Conservation (phyloP, 2,113 vertebrate species). For the Petromus typicus region DNA sequence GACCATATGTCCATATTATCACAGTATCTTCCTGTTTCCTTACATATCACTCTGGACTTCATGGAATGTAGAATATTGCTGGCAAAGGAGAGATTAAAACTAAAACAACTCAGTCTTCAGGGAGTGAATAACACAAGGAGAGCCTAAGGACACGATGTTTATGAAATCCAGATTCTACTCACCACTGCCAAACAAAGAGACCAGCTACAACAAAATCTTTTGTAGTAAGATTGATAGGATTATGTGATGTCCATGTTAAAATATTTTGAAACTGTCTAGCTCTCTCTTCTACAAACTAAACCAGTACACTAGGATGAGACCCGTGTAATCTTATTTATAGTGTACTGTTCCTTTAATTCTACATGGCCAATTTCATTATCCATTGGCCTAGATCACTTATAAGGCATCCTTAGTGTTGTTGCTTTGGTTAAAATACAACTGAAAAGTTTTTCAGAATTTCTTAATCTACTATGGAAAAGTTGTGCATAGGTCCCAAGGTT, state of each 20-base stretch:
- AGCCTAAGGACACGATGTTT: neutral
- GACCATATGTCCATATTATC: neutral
- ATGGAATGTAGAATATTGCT: neutral
- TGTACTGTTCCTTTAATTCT: neutral
- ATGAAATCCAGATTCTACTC: neutral
- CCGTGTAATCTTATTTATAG: constrained; percentile 34
- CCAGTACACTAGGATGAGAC: neutral
- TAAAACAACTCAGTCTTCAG: neutral
- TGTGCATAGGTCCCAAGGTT: neutral
- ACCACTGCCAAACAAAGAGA: neutral
- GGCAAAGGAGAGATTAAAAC: neutral
- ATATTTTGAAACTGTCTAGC: neutral
- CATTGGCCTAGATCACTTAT: neutral
- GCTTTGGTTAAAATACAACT: neutral
- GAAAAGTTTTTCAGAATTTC: neutral
- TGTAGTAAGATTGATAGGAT: neutral
- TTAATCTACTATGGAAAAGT: neutral
- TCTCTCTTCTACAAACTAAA: neutral
- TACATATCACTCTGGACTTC: neutral
- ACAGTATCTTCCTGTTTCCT: neutral
- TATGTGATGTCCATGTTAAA: neutral
- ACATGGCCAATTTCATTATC: neutral
- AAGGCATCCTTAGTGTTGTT: neutral
- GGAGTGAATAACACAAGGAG: neutral
- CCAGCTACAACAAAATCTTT: neutral